These are phyloP conservation scores for Drosophila chauvacae DNA, from an alignment of 1,140 invertebrate species.

Conservation along the genomic window DNA sequence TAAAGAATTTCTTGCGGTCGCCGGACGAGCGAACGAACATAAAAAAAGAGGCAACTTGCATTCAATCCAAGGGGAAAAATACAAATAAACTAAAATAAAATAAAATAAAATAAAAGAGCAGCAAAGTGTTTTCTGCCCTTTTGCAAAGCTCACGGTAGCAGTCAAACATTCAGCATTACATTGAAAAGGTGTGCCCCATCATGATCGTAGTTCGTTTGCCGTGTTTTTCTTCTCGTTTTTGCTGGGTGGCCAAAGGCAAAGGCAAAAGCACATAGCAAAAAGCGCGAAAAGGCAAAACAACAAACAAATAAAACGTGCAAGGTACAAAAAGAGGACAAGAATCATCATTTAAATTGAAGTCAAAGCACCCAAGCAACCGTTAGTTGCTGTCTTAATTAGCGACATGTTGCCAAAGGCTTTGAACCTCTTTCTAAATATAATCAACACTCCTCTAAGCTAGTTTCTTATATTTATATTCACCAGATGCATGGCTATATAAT, in stretches of 20 bases:
- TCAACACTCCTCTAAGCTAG: neutral
- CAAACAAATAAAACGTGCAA: conserved; percentile 46
- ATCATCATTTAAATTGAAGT: conserved; percentile 48
- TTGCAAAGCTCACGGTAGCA: conserved; percentile 43
- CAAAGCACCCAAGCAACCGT: conserved; percentile 20
- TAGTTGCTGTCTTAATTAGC: conserved; percentile 27
- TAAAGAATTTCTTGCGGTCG: conserved; percentile 78
- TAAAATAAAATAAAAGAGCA: conserved; percentile 36
- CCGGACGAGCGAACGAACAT: conserved; percentile 21
- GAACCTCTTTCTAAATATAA: neutral
- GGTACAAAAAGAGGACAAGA: conserved; percentile 24
- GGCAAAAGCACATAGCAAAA: conserved; percentile 31
- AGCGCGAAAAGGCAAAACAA: conserved; percentile 18
- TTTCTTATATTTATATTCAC: neutral
- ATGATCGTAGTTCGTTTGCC: conserved; percentile 25
- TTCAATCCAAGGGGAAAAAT: conserved; percentile 50
- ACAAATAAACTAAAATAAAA: conserved; percentile 39
- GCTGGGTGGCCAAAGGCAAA: conserved; percentile 18
- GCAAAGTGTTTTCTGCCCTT: conserved; percentile 48
- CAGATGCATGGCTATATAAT: neutral
- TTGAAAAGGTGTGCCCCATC: conserved; percentile 54
- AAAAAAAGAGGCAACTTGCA: conserved; percentile 62
- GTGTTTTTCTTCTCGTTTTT: conserved; percentile 21
- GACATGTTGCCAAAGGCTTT: conserved; percentile 3
- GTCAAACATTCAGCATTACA: conserved; percentile 49